A percentile compares a stretch with the other conserved stretches of the same genome.
These are phyloP conservation scores for Vombatus ursinus DNA, from an alignment of 2,113 vertebrate species.

Conservation along the genomic window DNA sequence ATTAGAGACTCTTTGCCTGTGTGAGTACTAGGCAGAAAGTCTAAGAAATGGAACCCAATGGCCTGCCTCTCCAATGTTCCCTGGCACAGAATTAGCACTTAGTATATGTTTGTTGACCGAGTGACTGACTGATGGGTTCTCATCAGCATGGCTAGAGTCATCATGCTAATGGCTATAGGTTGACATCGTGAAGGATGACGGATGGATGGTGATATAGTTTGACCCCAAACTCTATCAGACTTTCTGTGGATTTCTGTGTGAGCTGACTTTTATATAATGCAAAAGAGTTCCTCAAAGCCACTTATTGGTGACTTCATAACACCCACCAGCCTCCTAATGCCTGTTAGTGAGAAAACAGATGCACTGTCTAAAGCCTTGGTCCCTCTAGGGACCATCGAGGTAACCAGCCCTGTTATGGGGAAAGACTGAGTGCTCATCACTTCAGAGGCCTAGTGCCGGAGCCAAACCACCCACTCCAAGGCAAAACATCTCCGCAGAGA, in stretches of 20 bases:
- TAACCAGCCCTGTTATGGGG: conserved; percentile 47
- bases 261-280: conserved; percentile 49
- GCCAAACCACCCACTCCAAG: conserved; percentile 27
- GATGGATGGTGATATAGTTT: conserved; percentile 62
- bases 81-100: not conserved
- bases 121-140: conserved; percentile 63
- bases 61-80: conserved; percentile 36
- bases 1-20: conserved; percentile 67
- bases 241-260: conserved; percentile 54
- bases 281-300: conserved; percentile 46
- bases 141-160: conserved; percentile 71
- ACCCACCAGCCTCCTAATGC: conserved; percentile 15
- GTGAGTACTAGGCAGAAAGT: conserved; percentile 60
- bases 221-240: conserved; percentile 63
- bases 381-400: conserved; percentile 44
- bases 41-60: conserved; percentile 59
- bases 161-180: conserved; percentile 32
- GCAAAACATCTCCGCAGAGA: conserved; percentile 45
- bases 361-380: conserved; percentile 53
- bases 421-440: conserved; percentile 52
- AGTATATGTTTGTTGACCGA: not conserved
- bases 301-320: conserved; percentile 28
- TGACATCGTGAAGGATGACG: conserved; percentile 55
- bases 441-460: conserved; percentile 53
- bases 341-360: conserved; percentile 59